Percentiles rank a stretch among this genome's conserved stretches.
These are phyloP conservation scores for Chloroclystis v-ata DNA, from an alignment of 2,888 invertebrate species.

Conservation along the genomic window DNA sequence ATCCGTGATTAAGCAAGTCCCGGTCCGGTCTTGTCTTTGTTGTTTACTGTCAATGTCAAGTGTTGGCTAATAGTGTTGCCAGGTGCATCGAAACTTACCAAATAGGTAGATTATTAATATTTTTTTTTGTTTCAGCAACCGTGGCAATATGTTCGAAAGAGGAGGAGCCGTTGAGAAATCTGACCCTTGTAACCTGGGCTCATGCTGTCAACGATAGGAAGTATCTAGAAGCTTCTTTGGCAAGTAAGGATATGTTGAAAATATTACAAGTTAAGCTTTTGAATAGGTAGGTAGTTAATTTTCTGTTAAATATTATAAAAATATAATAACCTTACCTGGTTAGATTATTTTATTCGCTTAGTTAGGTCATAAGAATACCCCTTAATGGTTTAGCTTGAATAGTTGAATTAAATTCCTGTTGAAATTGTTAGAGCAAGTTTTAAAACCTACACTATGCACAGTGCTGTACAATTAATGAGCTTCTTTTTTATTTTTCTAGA, in stretches of 20 bases:
- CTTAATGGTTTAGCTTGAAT: too few species aligned
- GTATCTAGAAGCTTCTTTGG: conserved; percentile 80
- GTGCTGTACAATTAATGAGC: too few species aligned
- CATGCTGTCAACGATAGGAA: conserved; percentile 89
- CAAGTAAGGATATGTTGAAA: conserved; percentile 72
- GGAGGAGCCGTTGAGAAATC: conserved; percentile 72
- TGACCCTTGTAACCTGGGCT: conserved; percentile 88
- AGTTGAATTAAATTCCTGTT: too few species aligned
- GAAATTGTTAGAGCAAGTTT: too few species aligned
- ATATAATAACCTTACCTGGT: too few species aligned
- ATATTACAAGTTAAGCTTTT: too few species aligned
- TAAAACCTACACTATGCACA: too few species aligned
- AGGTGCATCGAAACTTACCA: conserved; percentile 6
- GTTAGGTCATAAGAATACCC: too few species aligned
- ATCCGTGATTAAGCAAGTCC: not conserved
- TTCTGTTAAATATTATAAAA: too few species aligned
- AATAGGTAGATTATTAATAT: conserved; percentile 12
- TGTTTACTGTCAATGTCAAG: not conserved
- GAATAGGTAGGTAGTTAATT: too few species aligned
- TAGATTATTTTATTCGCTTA: too few species aligned
- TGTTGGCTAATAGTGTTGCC: conserved; percentile 14
- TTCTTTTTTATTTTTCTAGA: too few species aligned
- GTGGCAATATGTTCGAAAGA: conserved; percentile 57
- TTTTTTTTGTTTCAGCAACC: conserved; percentile 44
- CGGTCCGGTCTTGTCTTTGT: not conserved